Conservation (phyloP, 2,797 vertebrate species). For the Chrysocyon brachyurus region DNA sequence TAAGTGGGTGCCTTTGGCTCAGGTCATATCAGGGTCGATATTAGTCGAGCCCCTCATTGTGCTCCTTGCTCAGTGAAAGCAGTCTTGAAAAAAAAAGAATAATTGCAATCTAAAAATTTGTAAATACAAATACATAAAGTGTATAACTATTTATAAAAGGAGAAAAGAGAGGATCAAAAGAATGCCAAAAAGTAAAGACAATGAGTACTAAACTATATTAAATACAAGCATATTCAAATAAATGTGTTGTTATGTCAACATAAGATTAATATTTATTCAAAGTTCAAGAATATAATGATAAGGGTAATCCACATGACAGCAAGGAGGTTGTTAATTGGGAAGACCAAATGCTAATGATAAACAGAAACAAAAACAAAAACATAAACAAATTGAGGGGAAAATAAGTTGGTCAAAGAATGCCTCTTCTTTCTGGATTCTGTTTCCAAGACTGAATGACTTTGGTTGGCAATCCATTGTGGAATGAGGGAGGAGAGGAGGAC, state of each 20-base stretch:
- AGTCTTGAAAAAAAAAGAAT: neutral
- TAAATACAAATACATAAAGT: neutral
- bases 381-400: neutral
- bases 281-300: neutral
- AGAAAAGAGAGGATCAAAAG: neutral
- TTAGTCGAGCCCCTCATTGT: fast-evolving
- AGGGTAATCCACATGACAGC: neutral
- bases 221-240: neutral
- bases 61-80: neutral
- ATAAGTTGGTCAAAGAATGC: neutral
- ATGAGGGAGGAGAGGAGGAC: neutral
- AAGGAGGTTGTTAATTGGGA: neutral
- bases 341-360: neutral
- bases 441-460: neutral
- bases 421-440: neutral
- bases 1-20: neutral
- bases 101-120: neutral
- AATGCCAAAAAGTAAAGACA: neutral
- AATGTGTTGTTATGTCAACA: neutral
- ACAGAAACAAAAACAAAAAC: neutral
- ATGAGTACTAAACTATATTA: neutral
- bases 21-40: neutral
- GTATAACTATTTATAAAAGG: neutral
- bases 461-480: neutral
- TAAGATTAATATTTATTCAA: neutral